phyloP scores from a whole-genome alignment of 37 sponge, comb jelly and placozoan species.

The Agelas oroides region DNA sequence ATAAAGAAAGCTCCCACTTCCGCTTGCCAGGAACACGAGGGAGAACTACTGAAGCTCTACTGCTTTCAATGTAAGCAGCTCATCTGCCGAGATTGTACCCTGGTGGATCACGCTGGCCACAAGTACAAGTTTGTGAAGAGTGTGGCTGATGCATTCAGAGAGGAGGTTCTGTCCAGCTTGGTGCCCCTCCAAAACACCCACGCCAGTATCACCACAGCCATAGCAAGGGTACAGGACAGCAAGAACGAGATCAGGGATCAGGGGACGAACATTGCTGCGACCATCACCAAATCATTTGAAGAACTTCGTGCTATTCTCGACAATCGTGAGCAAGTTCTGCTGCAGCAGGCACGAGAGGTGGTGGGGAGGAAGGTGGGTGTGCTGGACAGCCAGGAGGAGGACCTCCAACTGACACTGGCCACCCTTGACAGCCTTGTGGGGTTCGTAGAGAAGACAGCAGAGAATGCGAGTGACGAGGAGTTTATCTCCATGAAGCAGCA shows the following conservation, averaged over 20 bases:
- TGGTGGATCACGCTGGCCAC: conserved; percentile 21
- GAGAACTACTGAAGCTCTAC: conserved; percentile 32
- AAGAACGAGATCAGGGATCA: background rate
- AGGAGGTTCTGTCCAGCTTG: background rate
- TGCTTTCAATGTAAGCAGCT: conserved; percentile 37
- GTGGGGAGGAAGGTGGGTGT: background rate
- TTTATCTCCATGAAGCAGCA: conserved; percentile 10
- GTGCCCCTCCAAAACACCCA: background rate
- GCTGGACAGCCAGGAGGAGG: background rate
- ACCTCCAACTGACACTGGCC: background rate
- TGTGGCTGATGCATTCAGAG: background rate
- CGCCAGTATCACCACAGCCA: background rate
- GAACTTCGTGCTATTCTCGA: background rate
- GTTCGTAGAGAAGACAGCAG: conserved; percentile 5
- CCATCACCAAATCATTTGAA: background rate
- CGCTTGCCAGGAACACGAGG: conserved; percentile 8
- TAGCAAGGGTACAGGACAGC: background rate
- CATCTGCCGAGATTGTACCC: conserved; percentile 38
- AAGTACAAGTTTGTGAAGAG: too few relatives aligned
- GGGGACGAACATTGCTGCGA: background rate
- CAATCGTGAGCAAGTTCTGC: background rate
- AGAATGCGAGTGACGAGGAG: background rate
- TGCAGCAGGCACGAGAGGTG: conserved; percentile 1
- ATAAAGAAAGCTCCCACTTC: background rate
- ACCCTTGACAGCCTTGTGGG: background rate